Evolutionary conservation across 2,888 invertebrate species (phyloP).

Genomic region (Phrixothrix hirtus): DNA sequence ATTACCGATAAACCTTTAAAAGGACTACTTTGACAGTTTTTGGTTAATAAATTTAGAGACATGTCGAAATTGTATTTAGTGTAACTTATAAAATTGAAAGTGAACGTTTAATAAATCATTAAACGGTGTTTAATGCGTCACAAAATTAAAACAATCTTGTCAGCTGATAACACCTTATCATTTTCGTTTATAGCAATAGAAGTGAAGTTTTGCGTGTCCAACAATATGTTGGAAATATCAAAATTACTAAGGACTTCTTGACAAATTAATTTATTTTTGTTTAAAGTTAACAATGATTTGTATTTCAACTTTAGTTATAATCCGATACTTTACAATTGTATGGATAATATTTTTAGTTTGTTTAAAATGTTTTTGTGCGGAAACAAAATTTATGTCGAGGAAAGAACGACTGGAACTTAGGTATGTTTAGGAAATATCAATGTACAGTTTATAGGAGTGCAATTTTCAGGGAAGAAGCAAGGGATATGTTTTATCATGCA

Average conservation of each 20-base stretch:
- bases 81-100: background rate
- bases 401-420: conserved; percentile 67
- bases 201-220: conserved; percentile 15
- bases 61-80: background rate
- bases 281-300: conserved; percentile 40
- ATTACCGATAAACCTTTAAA: background rate
- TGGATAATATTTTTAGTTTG: conserved; percentile 14
- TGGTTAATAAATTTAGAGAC: background rate
- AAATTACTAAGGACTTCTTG: conserved; percentile 37
- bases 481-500: conserved; percentile 97
- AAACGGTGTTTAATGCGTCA: background rate
- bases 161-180: conserved; percentile 25
- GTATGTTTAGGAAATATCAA: too few species aligned
- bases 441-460: background rate
- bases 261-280: conserved; percentile 34
- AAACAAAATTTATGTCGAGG: conserved; percentile 61
- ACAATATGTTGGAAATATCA: conserved; percentile 23
- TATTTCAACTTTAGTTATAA: conserved; percentile 33
- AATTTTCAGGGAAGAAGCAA: conserved; percentile 77
- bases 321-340: conserved; percentile 27
- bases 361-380: conserved; percentile 31
- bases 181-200: conserved; percentile 6
- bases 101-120: background rate
- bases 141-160: background rate
- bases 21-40: background rate